Evolutionary conservation across 2,113 vertebrate genomes (phyloP).

Genomic region (Lepisosteus osseus): DNA sequence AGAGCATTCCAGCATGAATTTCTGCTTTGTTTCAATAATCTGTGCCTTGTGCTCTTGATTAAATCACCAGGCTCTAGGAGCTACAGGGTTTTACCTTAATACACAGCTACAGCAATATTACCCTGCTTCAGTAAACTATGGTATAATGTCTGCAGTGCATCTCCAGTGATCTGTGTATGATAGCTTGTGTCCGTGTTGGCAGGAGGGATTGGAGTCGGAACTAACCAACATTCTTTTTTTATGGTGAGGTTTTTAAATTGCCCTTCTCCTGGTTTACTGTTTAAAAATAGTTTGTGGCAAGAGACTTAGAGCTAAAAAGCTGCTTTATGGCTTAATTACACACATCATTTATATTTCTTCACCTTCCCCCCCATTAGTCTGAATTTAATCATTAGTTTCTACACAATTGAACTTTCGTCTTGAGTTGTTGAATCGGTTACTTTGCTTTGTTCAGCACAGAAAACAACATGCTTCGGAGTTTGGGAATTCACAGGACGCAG

Average conservation of each 20-base stretch:
- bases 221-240: conserved; percentile 38
- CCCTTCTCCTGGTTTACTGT: conserved; percentile 51
- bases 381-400: conserved; percentile 50
- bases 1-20: conserved; percentile 55
- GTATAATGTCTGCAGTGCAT: too few relatives aligned
- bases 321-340: conserved; percentile 60
- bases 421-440: conserved; percentile 51
- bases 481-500: background rate
- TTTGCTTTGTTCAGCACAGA: conserved; percentile 48
- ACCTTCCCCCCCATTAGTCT: conserved; percentile 36
- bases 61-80: conserved; percentile 59
- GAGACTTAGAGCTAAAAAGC: conserved; percentile 47
- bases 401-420: conserved; percentile 40
- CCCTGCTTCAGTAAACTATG: background rate
- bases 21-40: conserved; percentile 69
- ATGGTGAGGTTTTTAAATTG: conserved; percentile 45
- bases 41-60: conserved; percentile 60
- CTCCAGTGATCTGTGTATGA: conserved; percentile 29
- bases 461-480: background rate
- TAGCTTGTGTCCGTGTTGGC: conserved; percentile 19
- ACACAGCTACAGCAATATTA: conserved; percentile 58
- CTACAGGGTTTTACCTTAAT: conserved; percentile 62
- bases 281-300: conserved; percentile 60
- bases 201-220: background rate
- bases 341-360: conserved; percentile 58